Evolutionary conservation across 2,113 vertebrate species (phyloP).

Genomic region (Notarius lentiginosus): DNA sequence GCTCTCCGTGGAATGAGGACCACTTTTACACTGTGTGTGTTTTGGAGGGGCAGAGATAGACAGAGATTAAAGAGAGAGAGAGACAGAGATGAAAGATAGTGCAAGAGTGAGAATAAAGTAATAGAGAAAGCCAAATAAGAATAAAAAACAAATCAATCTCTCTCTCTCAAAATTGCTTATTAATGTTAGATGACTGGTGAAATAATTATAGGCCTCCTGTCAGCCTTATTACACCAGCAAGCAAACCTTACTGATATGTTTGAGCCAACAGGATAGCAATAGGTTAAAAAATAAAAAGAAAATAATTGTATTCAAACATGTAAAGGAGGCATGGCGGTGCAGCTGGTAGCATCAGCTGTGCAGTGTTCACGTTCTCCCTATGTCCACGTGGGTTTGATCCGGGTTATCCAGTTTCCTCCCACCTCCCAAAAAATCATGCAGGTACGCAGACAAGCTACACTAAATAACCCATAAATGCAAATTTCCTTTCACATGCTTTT

Average conservation of each 20-base stretch:
- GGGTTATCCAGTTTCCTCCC: not conserved
- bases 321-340: too few species aligned
- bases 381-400: not conserved
- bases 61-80: not conserved
- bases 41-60: not conserved
- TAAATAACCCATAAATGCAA: not conserved
- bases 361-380: not conserved
- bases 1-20: conserved; percentile 34
- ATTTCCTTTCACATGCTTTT: not conserved
- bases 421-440: not conserved
- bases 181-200: not conserved
- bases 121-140: not conserved
- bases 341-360: not conserved
- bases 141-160: not conserved
- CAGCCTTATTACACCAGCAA: not conserved
- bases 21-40: conserved; percentile 26
- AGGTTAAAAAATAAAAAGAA: not conserved
- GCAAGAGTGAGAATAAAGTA: not conserved
- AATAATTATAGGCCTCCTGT: not conserved
- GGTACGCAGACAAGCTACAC: not conserved
- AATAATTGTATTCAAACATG: not conserved
- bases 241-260: not conserved
- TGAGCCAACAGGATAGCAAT: not conserved
- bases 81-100: not conserved
- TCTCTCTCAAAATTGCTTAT: not conserved